Base-by-base conservation (phyloP, 1,140 invertebrate species). In the Asbolus verrucosus region DNA sequence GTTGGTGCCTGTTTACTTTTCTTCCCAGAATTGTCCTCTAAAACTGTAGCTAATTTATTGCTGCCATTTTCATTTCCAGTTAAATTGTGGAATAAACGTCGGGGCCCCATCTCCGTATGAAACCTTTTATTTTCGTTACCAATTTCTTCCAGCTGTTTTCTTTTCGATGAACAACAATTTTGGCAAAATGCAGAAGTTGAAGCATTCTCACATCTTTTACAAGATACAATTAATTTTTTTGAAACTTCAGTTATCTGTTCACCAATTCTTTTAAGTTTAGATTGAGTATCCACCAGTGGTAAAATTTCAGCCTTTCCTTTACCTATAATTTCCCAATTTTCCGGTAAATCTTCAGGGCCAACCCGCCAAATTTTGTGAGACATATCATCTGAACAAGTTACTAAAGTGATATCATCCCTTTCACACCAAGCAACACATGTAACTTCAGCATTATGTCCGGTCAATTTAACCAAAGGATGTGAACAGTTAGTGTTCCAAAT, bases 321-420 rank as follows among this genome's bases (percentile, higher is more conserved):
- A 68, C 85, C 81, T 14, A 83, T 78, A 1, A 82, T 70, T 16
- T 83, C 77, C 13, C 83, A 78, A 61, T 87, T 84, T 0, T 85
- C 82, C 3, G 80, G 79, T 30, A 84, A 75, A 72, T 84, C 41
- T 62, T 88, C 90, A 73, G 81, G 78, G 18, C 87, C 87, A 11
- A 91, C 81, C 38, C 87, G 84, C 93, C 92, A 95, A 60, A 94
- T 86, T 77, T 89, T 89, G 74, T 93, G 88, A 0, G 86, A 83
- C 5, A 89, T 87, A 83, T 94, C 93, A 78, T 95, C 93, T 30
- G 90, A 91, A 79, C 92, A 91, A 0, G 93, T 94, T 4, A 92
- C 89, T 62, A 94, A 82, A 79, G 89, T 82, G 15, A 82, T 77
- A 69, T 84, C 82, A 11, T 82, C 81, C 8, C 76, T 71, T 65